Base-by-base conservation (phyloP, 2,888 invertebrate genomes). In the Idaea aversata region DNA sequence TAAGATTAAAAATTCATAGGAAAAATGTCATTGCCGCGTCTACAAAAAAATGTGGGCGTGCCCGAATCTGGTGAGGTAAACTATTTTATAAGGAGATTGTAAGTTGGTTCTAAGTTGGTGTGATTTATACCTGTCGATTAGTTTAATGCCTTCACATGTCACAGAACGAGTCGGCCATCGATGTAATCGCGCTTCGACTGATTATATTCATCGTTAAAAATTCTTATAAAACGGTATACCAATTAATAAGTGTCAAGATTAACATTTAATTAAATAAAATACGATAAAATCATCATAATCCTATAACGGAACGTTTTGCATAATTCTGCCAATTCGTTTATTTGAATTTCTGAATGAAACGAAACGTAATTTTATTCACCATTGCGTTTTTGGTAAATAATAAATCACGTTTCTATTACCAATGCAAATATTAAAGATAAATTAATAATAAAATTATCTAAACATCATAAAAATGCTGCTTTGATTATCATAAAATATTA, bases 191-290 rank as follows among this genome's bases (percentile, higher is more conserved):
- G 75, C 74, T 75, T 77, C 80, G 76, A 80, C 81, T 81, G 84
- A 84, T 85, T 85, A 84, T 87, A 80, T 82, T 78, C 82, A 81
- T 79, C 83, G 77, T 87, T 85, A 86, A 86, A 84, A 77, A 82
- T 81, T 80, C 83, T 83, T 85, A 85, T 84, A 86, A 79, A 85
- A 83, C 77, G 80, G 78, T 76, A 77, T 78, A 78, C 86, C 88
- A 88, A 90, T 90, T 89, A 88, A 89, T 90, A 90, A 83, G 86
- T 87, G 90, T 89, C 90, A 88, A 84, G 79, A 83, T 83, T 81
- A 85, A 88, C 86, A 84, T 88, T 84, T 87, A 88, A 87, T 88
- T 88, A 85, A 84, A 86, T 80, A 77, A 73, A 78, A 75, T 72
- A 77, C 80, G 81, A 84, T 86, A 86, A 85, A 83, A 88, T 85